Base-by-base conservation (phyloP, 2,113 vertebrate species). In the Triplophysa dalaica region DNA sequence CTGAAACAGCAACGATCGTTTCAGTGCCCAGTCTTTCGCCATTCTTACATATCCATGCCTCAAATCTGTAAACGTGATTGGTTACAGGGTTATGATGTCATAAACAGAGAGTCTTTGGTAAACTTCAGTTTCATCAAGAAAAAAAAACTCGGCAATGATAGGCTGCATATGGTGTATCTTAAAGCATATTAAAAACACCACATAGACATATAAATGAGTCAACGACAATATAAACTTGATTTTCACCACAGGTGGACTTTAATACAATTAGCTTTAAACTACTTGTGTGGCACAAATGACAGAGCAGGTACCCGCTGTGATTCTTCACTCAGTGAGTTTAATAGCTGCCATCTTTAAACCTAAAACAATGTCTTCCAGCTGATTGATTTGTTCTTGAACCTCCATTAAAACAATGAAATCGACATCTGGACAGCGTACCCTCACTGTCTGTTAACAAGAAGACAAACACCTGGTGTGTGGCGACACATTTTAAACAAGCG, bases 281-380 rank as follows among this genome's bases (percentile, higher is more conserved):
- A 73, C 73, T 70, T 89, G 87, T 87, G 86, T 88, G 89, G 86
- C 83, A 82, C 43, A 56, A 43, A 63, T 70, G 65, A 67, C 24
- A 22, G 45, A 43, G 67, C 70, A 72, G 70, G 7, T 8, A 33
- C 72, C 17, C 21, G 1, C 17, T 16, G 24, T 22, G 56, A 76
- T 76, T 81, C 77, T 84, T 79, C 82, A 89, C 66, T 16, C 45
- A 16, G 43, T 19, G 70, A 21, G 1, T 76, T 41, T 70, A 13
- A 38, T 58, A 67, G 26, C 21, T 45, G 45, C 26, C 75, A n/a
- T 22, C 29, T n/a, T 61, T 80, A 77, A 22, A 61, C 11, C 75
- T 85, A 82, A 86, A 89, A 84, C 83, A 85, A 16, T 43, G 78
- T 68, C 60, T 61, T 73, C 26, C 69, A 76, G 81, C 65, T 72